A percentile compares a stretch with the other conserved stretches of the same genome.
These are phyloP conservation scores for Gorsachius goisagi DNA, from an alignment of 2,113 vertebrate species.

Conservation along the genomic window DNA sequence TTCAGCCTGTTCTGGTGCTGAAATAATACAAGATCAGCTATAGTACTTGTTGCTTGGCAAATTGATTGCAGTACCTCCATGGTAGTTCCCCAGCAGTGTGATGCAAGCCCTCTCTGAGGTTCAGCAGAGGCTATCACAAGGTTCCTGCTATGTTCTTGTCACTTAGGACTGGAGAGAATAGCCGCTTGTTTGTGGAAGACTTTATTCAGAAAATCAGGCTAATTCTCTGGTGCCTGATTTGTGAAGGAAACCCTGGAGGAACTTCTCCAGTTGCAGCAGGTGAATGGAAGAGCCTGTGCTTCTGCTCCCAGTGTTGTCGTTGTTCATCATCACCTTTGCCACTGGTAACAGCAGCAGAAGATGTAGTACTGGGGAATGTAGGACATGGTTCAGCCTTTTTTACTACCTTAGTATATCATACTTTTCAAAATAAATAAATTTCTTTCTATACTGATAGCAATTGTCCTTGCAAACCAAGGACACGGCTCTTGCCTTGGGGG, in stretches of 20 bases:
- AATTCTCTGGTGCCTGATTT: neutral
- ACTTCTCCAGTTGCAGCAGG: neutral
- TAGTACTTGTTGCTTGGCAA: neutral
- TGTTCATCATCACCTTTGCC: neutral
- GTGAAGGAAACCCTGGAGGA: neutral
- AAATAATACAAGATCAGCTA: neutral
- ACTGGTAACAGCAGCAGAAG: neutral
- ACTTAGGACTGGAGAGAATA: neutral
- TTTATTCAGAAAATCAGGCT: neutral
- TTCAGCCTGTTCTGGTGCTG: neutral
- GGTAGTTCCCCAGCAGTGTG: neutral
- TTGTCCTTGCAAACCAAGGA: neutral
- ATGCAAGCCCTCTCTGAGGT: neutral
- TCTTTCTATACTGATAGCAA: neutral
- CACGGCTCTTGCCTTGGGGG: neutral
- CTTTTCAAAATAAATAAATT: neutral
- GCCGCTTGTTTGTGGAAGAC: slow-evolving; percentile 2
- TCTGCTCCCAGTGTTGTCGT: neutral
- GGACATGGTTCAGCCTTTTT: neutral
- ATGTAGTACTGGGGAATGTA: neutral
- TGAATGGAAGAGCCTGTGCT: neutral
- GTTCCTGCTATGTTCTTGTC: neutral
- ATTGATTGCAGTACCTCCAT: neutral
- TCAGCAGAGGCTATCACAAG: neutral
- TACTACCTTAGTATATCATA: neutral